Base-by-base conservation (phyloP, 2,888 invertebrate genomes). In the Choreutis nemorana region DNA sequence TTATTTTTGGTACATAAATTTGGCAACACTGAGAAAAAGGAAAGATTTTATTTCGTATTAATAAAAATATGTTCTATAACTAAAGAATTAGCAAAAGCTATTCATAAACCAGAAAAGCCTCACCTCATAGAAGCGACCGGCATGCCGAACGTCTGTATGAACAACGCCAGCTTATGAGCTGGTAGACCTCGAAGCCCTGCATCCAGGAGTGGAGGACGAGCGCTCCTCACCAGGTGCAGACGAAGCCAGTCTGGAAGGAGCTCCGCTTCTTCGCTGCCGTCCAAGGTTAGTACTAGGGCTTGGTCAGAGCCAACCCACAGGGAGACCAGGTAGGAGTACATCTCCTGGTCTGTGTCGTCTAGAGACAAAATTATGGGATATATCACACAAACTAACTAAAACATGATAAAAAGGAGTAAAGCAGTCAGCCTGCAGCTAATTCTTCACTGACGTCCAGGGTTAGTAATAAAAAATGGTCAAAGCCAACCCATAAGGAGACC, bases 121-220 rank as follows among this genome's bases (percentile, higher is more conserved):
- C 55, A 87, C 67, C 90, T 91, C 87, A 94, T 93, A 0, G 92
- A 90, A 29, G 84, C 81, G 0, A 94, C 90, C 0, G 97, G 97
- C 52, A 97, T 93, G 13, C 97, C 97, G 63, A 97, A 97, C 9
- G 94, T 95, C 67, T 97, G 97, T 30, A 97, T 93, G 62, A 96
- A 97, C 6, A 97, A 77, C 5, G 97, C 90, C 29, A 97, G 81
- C 60, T 97, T 95, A 31, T 89, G 86, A 0, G 94, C 90, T 29
- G 94, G 91, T 36, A 97, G 71, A 43, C 91, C 93, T 29, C 88
- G 83, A 15, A 97, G 81, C 0, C 94, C 96, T 0, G 93, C 91
- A 46, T 91, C 90, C 15, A 97, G 88, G 14, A 97, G 77, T 26
- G 88, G 77, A 2, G 89, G 82, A 2, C 94, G 89, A 21, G 88